These are phyloP conservation scores for Champsocephalus gunnari DNA, from an alignment of 2,797 vertebrate species.

Conservation along the genomic window DNA sequence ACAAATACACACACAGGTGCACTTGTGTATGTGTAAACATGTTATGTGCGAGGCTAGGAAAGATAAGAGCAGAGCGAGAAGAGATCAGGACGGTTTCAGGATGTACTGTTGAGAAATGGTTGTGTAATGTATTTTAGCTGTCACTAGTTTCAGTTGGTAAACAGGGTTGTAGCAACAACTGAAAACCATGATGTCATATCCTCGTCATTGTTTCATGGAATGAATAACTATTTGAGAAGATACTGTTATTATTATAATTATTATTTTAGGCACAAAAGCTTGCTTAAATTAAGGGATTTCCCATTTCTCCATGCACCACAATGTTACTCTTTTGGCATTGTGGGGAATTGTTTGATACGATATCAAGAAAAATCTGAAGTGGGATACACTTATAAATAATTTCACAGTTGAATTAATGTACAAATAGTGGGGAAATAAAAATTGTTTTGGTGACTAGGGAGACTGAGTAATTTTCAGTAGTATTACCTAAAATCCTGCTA, in stretches of 20 bases:
- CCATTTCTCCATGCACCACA: not conserved
- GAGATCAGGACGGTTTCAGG: constrained; percentile 19
- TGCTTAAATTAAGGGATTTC: no score
- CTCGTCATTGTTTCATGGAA: constrained; percentile 1
- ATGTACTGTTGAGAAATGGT: constrained; percentile 14
- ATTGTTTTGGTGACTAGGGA: not conserved
- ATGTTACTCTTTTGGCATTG: not conserved
- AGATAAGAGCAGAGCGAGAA: constrained; percentile 39
- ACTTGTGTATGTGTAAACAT: constrained; percentile 48
- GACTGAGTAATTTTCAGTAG: no score
- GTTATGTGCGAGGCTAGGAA: constrained; percentile 35
- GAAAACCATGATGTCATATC: not conserved
- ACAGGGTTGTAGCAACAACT: constrained; percentile 19
- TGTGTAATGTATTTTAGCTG: constrained; percentile 33
- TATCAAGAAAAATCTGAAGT: not conserved
- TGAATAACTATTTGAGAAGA: not conserved
- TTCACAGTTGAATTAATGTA: not conserved
- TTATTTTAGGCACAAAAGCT: not conserved
- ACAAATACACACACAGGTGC: not conserved
- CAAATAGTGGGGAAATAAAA: not conserved
- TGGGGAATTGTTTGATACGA: not conserved
- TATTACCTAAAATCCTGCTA: not conserved
- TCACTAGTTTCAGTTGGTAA: constrained; percentile 18
- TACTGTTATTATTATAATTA: no score
- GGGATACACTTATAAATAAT: not conserved